A percentile compares a stretch with the other conserved stretches of the same genome.
Evolutionary conservation across 2,113 vertebrate species (phyloP).

Genomic region (Panthera leo): DNA sequence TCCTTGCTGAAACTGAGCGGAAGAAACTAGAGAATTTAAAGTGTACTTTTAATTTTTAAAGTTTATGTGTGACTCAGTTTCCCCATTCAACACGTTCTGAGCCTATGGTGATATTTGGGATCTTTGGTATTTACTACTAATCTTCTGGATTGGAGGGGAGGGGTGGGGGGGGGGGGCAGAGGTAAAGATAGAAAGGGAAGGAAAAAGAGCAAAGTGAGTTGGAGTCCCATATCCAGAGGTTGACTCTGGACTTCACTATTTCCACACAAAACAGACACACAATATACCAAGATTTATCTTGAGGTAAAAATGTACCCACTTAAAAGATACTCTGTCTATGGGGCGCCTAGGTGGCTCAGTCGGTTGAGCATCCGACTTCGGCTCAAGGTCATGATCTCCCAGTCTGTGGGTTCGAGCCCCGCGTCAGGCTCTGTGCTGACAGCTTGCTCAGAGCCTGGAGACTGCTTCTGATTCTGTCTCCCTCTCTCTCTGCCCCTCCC

Average conservation of each 20-base stretch:
- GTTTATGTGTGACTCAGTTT: background rate
- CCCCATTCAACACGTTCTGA: background rate
- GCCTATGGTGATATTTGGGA: background rate
- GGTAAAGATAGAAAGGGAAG: background rate
- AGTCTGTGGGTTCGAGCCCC: too few relatives aligned
- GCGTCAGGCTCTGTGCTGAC: too few relatives aligned
- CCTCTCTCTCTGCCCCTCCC: too few relatives aligned
- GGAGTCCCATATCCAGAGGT: background rate
- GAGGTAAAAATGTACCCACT: background rate
- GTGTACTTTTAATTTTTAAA: background rate
- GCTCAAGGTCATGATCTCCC: too few relatives aligned
- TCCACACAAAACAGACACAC: background rate
- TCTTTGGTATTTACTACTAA: background rate
- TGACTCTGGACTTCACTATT: background rate
- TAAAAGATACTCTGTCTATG: background rate
- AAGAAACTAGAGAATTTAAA: background rate
- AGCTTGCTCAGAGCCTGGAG: too few relatives aligned
- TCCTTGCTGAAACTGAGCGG: background rate
- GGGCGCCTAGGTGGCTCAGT: too few relatives aligned
- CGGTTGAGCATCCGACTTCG: too few relatives aligned
- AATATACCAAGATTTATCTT: background rate
- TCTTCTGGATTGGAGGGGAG: background rate
- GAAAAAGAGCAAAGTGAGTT: background rate
- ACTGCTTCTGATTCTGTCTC: too few relatives aligned
- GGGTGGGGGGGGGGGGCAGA: background rate